phyloP scores from a whole-genome alignment of 2,888 invertebrate species.

The Agonopterix alstromeriana region DNA sequence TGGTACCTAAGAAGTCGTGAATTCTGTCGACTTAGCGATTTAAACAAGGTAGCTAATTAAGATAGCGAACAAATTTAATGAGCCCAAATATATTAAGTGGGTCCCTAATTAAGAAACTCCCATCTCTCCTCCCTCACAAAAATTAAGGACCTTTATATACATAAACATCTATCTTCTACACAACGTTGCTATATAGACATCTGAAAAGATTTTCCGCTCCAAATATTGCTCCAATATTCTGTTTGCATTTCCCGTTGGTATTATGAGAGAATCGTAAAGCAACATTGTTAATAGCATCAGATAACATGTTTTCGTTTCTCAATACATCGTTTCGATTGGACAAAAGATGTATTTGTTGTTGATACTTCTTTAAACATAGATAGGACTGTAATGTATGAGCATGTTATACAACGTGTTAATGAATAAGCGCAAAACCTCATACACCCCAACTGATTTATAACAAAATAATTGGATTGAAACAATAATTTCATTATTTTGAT shows the following conservation, averaged over 20 bases:
- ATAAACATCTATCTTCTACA: too few species aligned
- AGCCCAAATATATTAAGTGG: slow-evolving; percentile 40
- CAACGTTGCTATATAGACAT: too few species aligned
- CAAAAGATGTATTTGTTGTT: slow-evolving; percentile 3
- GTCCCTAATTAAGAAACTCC: slow-evolving; percentile 37
- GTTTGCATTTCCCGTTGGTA: neutral
- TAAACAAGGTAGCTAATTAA: slow-evolving; percentile 36
- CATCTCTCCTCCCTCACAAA: slow-evolving; percentile 1
- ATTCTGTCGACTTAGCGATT: slow-evolving; percentile 21
- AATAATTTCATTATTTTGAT: too few species aligned
- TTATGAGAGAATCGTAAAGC: neutral
- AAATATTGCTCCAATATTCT: neutral
- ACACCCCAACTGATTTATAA: too few species aligned
- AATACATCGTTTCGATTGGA: slow-evolving; percentile 2
- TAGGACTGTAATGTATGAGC: too few species aligned
- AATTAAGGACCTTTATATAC: neutral
- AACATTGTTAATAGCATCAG: slow-evolving; percentile 3
- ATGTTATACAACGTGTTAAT: too few species aligned
- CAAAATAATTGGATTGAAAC: too few species aligned
- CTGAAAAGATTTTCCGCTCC: neutral
- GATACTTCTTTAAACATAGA: neutral
- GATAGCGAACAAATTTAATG: slow-evolving; percentile 44
- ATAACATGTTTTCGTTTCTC: slow-evolving; percentile 5
- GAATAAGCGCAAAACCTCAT: too few species aligned
- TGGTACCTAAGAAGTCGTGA: neutral